A percentile compares a stretch with the other conserved stretches of the same genome.
Evolutionary conservation across 1,140 invertebrate genomes (phyloP).

Genomic region (Geopemphigus sp.): DNA sequence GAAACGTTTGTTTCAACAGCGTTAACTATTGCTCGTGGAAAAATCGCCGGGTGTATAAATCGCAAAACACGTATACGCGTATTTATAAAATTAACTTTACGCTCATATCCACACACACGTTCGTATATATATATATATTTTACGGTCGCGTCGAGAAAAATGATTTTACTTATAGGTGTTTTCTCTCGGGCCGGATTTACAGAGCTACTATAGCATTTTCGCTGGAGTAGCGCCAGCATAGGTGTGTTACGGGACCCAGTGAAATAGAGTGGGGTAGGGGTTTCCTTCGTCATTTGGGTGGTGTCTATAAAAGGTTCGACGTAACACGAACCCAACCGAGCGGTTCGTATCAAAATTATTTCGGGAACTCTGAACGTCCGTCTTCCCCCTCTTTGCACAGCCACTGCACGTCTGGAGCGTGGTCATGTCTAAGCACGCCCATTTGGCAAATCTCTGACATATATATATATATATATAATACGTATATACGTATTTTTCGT

Average conservation of each 20-base stretch:
- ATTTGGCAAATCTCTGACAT: conserved; percentile 19
- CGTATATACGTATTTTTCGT: too few relatives aligned
- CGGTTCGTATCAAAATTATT: conserved; percentile 34
- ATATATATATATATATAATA: not conserved
- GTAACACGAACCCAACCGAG: conserved; percentile 47
- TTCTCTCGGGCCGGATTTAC: conserved; percentile 4
- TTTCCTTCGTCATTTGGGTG: conserved; percentile 16
- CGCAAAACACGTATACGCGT: not conserved
- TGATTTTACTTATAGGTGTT: not conserved
- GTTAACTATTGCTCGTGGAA: too few relatives aligned
- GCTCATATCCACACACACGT: not conserved
- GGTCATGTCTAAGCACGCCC: conserved; percentile 10
- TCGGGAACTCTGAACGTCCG: conserved; percentile 36
- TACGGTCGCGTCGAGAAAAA: not conserved
- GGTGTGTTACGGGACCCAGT: conserved; percentile 16
- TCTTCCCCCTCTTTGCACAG: not conserved
- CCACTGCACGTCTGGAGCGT: conserved; percentile 12
- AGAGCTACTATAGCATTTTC: not conserved
- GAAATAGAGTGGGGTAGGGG: conserved; percentile 25
- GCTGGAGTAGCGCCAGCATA: conserved; percentile 35
- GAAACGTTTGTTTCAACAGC: too few relatives aligned
- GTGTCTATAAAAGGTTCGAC: conserved; percentile 48
- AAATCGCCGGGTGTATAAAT: too few relatives aligned
- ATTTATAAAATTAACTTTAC: not conserved
- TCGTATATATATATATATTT: too few relatives aligned